phyloP scores from a whole-genome alignment of 2,888 invertebrate species.

The Schizaphis graminum region DNA sequence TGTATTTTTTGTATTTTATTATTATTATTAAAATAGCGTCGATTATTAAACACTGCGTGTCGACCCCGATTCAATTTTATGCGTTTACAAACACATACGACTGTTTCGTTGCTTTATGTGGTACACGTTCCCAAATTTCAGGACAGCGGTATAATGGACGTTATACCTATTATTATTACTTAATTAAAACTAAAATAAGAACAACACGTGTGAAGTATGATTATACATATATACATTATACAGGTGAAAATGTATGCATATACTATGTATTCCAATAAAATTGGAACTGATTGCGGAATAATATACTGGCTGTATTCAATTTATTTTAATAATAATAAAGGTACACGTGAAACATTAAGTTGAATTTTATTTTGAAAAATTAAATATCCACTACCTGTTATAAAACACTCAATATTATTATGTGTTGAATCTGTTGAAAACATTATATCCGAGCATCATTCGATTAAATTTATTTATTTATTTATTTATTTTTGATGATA shows the following conservation, averaged over 20 bases:
- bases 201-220: background rate
- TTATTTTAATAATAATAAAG: background rate
- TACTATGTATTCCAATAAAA: background rate
- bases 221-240: background rate
- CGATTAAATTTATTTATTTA: background rate
- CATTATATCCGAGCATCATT: background rate
- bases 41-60: background rate
- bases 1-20: background rate
- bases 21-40: background rate
- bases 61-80: slow-evolving; percentile 34
- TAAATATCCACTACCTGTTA: background rate
- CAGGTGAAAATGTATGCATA: background rate
- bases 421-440: background rate
- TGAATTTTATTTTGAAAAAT: background rate
- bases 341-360: background rate
- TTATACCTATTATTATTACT: background rate
- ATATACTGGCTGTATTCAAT: background rate
- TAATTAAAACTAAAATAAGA: background rate
- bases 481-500: background rate
- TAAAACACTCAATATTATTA: background rate
- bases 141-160: background rate
- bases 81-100: background rate
- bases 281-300: background rate
- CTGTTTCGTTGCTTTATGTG: background rate
- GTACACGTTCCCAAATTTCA: background rate